Conservation (phyloP, 1,140 invertebrate species). For the Cephus cinctus region DNA sequence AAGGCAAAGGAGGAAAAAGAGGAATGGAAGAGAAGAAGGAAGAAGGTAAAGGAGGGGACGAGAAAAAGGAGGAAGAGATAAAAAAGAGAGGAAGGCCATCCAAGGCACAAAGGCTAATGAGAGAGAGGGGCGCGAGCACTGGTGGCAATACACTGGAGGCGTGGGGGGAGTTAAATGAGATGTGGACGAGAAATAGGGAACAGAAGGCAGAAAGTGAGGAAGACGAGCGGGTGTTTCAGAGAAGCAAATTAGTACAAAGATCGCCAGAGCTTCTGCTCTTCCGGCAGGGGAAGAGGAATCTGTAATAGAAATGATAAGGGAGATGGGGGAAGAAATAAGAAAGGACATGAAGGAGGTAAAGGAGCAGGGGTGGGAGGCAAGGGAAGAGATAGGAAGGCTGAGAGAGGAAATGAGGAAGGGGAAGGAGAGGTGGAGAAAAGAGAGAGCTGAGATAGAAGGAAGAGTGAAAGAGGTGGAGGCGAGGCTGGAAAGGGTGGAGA, state of each 20-base stretch:
- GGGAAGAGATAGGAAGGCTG: constrained; percentile 1
- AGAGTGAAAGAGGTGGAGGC: too few relatives aligned
- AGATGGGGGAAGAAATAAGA: not conserved
- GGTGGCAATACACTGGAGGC: too few relatives aligned
- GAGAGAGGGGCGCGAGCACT: too few relatives aligned
- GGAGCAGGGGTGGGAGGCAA: not conserved
- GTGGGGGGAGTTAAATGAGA: not conserved
- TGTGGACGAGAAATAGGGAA: not conserved
- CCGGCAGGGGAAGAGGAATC: not conserved
- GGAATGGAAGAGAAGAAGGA: not conserved
- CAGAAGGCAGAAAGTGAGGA: not conserved
- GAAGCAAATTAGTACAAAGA: not conserved
- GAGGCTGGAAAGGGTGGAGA: too few relatives aligned
- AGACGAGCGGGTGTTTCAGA: not conserved
- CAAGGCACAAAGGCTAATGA: too few relatives aligned
- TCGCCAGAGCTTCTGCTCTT: constrained; percentile 9
- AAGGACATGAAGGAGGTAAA: not conserved
- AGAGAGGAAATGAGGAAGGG: not conserved
- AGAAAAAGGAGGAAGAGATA: not conserved
- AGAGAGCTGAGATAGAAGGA: too few relatives aligned
- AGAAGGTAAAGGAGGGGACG: not conserved
- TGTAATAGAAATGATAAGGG: constrained; percentile 5
- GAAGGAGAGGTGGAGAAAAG: too few relatives aligned
- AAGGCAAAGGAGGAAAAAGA: not conserved
- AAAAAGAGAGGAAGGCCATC: not conserved